Conservation (phyloP, 2,797 vertebrate genomes). For the Melopsittacus undulatus region DNA sequence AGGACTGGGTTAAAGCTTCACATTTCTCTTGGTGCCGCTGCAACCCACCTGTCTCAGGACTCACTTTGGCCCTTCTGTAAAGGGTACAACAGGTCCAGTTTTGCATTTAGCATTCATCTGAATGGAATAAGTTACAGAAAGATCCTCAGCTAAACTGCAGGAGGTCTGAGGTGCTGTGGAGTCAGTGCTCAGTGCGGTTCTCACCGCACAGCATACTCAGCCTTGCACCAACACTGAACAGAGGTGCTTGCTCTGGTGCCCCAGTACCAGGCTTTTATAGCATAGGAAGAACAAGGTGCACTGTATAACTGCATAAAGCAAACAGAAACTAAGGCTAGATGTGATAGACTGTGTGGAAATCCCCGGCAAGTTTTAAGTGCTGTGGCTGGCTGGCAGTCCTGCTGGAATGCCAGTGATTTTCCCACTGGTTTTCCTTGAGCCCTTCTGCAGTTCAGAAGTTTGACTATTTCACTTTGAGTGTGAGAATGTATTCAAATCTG, state of each 20-base stretch:
- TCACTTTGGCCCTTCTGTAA: neutral
- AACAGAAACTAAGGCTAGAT: neutral
- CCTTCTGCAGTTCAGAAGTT: neutral
- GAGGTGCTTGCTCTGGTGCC: neutral
- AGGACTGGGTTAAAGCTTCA: neutral
- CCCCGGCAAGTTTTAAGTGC: neutral
- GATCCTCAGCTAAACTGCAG: neutral
- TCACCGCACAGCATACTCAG: fast-evolving
- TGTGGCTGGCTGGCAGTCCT: fast-evolving
- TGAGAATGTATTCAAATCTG: neutral
- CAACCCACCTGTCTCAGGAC: neutral
- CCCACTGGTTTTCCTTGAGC: neutral
- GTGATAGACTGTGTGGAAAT: neutral
- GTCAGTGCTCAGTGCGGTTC: fast-evolving
- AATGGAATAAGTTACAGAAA: neutral
- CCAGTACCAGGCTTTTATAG: neutral
- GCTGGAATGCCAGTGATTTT: neutral
- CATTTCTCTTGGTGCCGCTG: neutral
- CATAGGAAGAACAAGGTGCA: neutral
- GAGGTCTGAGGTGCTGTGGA: neutral
- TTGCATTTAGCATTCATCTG: neutral
- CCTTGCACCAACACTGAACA: neutral
- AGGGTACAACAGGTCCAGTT: neutral
- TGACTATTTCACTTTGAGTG: neutral
- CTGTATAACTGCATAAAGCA: neutral